phyloP scores from a whole-genome alignment of 2,113 vertebrate species.

The Hystrix cristata region DNA sequence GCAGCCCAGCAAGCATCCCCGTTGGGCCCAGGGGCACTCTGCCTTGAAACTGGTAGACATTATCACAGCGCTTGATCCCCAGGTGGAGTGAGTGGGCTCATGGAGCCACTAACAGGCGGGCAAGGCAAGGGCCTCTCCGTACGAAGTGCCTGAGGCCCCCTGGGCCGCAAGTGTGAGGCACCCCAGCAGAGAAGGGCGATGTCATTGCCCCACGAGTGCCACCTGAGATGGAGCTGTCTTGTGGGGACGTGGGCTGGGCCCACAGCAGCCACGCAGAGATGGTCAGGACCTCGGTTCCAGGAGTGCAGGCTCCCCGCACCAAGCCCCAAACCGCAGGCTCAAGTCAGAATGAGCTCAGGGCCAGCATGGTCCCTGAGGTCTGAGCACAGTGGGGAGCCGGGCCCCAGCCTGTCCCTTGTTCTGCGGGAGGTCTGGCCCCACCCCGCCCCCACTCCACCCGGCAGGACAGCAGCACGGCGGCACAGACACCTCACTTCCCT shows the following conservation, averaged over 20 bases:
- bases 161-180: background rate
- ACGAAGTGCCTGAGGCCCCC: too few relatives aligned
- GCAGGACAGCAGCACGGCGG: background rate
- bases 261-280: background rate
- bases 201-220: background rate
- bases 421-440: background rate
- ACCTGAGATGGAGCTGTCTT: background rate
- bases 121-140: too few relatives aligned
- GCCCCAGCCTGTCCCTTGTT: background rate
- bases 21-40: too few relatives aligned
- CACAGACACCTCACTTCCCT: background rate
- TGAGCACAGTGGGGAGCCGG: too few relatives aligned
- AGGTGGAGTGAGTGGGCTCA: fast-evolving
- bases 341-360: background rate
- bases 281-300: background rate
- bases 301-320: fast-evolving
- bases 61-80: fast-evolving
- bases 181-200: background rate
- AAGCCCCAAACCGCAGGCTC: background rate
- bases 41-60: too few relatives aligned
- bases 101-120: background rate
- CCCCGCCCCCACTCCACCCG: background rate
- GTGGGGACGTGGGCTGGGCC: background rate
- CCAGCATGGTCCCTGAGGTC: background rate
- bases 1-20: background rate